Percentiles rank a stretch among this genome's conserved stretches.
Evolutionary conservation across 2,797 vertebrate genomes (phyloP).

Genomic region (Thamnophis elegans): DNA sequence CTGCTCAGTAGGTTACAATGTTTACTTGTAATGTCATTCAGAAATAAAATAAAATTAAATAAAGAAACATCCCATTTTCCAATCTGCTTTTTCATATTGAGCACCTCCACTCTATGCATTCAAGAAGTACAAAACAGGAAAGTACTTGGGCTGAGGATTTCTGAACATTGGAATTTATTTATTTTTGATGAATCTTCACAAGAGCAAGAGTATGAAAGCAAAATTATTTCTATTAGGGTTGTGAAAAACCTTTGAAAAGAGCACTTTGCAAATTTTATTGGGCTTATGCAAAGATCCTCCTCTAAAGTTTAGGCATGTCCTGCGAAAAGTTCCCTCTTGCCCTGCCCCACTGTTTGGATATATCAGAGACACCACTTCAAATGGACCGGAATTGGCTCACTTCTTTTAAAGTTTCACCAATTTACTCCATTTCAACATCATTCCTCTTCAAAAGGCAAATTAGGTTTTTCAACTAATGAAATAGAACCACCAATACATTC

Average conservation of each 20-base stretch:
- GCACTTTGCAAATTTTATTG: background rate
- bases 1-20: background rate
- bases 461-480: background rate
- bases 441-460: background rate
- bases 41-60: background rate
- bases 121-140: background rate
- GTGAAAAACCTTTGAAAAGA: background rate
- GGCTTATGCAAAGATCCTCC: background rate
- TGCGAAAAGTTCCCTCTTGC: background rate
- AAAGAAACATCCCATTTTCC: background rate
- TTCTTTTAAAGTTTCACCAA: background rate
- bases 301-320: background rate
- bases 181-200: background rate
- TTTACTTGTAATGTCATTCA: background rate
- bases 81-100: background rate
- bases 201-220: background rate
- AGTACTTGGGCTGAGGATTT: background rate
- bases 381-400: background rate
- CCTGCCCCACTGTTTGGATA: background rate
- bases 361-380: background rate
- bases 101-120: background rate
- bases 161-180: background rate
- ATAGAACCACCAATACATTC: background rate
- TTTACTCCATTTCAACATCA: background rate
- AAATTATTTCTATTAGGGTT: background rate